Evolutionary conservation across 2,888 invertebrate species (phyloP), one percentile per base, ranked within the genome.

Genomic region (Tryphoninae sp.): DNA sequence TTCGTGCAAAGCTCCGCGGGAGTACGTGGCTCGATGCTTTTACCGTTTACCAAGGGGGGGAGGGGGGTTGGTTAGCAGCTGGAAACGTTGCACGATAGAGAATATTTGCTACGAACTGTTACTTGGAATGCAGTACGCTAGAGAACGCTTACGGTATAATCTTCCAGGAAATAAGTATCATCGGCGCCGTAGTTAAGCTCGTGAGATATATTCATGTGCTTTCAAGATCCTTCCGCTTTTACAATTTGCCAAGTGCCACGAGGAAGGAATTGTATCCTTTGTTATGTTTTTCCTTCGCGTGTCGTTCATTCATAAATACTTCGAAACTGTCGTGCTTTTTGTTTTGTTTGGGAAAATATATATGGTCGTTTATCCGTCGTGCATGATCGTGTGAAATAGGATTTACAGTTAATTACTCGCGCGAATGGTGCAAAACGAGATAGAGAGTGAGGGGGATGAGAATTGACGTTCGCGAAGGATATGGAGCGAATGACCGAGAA

Each of bases 381-480:
- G 53, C 65, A 64, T 74, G 81, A 71, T 81, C 65, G 45, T 59
- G 55, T 59, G 69, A 74, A 78, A 74, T 74, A 75, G 77, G 67
- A 81, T 81, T 78, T 74, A 53, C 45, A 74, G 74, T 81, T 73
- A 74, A 78, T 81, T 81, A 74, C 51, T 51, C 59, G 59, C 16
- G 19, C 58, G 23, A 61, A 61, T 16, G 23, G 1, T 4, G 33
- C 6, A 33, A 33, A 33, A 4, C n/a, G 45, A 8, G 64, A 9
- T 19, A 13, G 42, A 11, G 9, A 49, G n/a, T 7, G 22, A 53
- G 61, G 9, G 49, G 16, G 55, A 55, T 9, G 33, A 33, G 33
- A 33, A 33, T 33, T 6, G 33, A 33, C 33, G 19, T 16, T 19
- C 1, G 55, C 40, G 26, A 55, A 68, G 68, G 53, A 55, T 33